These are phyloP conservation scores for Stenoptilia bipunctidactyla DNA, from an alignment of 2,888 invertebrate genomes.

Conservation along the genomic window DNA sequence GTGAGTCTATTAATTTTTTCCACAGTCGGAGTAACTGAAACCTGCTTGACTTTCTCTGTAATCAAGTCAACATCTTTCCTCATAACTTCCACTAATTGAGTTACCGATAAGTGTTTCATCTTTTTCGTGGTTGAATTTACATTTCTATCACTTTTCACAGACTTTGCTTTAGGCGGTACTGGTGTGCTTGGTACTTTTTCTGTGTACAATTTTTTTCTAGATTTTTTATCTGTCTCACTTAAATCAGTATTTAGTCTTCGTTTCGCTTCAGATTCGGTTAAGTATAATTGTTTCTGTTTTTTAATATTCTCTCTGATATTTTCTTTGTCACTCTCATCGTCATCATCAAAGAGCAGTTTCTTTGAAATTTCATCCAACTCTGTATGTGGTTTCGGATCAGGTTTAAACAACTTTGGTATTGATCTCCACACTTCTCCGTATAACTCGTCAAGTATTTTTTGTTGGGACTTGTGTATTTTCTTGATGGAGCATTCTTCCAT, in stretches of 20 bases:
- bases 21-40: slow-evolving; percentile 23
- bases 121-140: slow-evolving; percentile 43
- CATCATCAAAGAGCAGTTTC: slow-evolving; percentile 39
- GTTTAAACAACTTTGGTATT: slow-evolving; percentile 53
- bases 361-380: slow-evolving; percentile 37
- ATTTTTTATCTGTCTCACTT: slow-evolving; percentile 33
- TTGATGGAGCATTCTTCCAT: slow-evolving; percentile 47
- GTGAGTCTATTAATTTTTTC: slow-evolving; percentile 35
- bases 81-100: slow-evolving; percentile 43
- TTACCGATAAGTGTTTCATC: slow-evolving; percentile 41
- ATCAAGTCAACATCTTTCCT: slow-evolving; percentile 28
- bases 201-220: slow-evolving; percentile 50
- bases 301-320: slow-evolving; percentile 36
- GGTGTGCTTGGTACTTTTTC: slow-evolving; percentile 45
- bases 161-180: slow-evolving; percentile 29
- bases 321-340: slow-evolving; percentile 47
- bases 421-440: slow-evolving; percentile 71
- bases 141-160: slow-evolving; percentile 21
- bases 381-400: slow-evolving; percentile 29
- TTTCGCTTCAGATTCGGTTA: slow-evolving; percentile 45
- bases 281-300: slow-evolving; percentile 38
- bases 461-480: slow-evolving; percentile 48
- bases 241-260: slow-evolving; percentile 22
- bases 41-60: slow-evolving; percentile 29
- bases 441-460: slow-evolving; percentile 55